phyloP scores from a whole-genome alignment of 2,888 invertebrate genomes.

The Andrena praecox region DNA sequence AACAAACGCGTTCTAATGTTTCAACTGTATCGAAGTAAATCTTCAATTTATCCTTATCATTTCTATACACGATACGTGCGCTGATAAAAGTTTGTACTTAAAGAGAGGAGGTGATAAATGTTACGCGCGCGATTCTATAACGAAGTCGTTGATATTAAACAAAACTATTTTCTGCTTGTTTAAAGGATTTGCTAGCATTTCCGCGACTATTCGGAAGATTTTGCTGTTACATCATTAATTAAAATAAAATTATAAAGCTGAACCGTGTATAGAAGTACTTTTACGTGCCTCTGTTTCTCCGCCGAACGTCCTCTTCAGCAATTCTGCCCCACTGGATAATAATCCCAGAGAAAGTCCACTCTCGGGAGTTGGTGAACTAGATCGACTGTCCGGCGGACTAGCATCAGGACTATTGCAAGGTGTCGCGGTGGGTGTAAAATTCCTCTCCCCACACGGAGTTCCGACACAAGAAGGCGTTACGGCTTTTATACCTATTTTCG shows the following conservation, averaged over 20 bases:
- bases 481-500: slow-evolving; percentile 81
- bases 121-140: too few species aligned
- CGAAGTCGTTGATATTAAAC: not conserved
- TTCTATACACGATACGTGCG: not conserved
- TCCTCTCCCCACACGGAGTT: slow-evolving; percentile 88
- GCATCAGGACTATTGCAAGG: slow-evolving; percentile 94
- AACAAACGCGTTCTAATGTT: slow-evolving; percentile 50
- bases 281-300: slow-evolving; percentile 82
- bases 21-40: too few species aligned
- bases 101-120: not conserved
- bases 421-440: slow-evolving; percentile 93
- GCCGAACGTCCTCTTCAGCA: slow-evolving; percentile 88
- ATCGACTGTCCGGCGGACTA: slow-evolving; percentile 87
- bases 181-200: too few species aligned
- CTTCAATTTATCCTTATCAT: too few species aligned
- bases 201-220: not conserved
- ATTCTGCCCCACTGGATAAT: slow-evolving; percentile 88
- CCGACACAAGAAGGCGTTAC: slow-evolving; percentile 89
- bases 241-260: not conserved
- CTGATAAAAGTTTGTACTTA: not conserved
- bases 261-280: not conserved
- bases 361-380: slow-evolving; percentile 86
- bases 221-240: not conserved
- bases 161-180: not conserved
- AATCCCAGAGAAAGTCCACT: slow-evolving; percentile 84